Percentiles rank a stretch among this genome's conserved stretches.
These are phyloP conservation scores for Drosophila biarmipes DNA, from an alignment of 1,140 invertebrate species.

Conservation along the genomic window DNA sequence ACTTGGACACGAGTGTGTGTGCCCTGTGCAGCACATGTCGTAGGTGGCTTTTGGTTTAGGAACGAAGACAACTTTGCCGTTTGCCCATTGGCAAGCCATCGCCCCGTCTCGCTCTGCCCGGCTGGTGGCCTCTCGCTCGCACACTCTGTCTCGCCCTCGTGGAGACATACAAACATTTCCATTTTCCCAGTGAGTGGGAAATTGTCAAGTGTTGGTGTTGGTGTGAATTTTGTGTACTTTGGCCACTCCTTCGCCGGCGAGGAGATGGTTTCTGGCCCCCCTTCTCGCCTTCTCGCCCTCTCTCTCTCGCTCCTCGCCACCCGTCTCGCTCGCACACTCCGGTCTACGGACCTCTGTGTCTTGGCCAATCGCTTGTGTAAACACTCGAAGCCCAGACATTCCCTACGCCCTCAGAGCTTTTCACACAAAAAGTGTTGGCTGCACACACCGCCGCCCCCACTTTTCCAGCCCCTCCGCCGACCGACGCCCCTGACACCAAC, in stretches of 20 bases:
- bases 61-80: constrained; percentile 62
- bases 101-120: constrained; percentile 24
- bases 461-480: neutral
- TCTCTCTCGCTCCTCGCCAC: constrained; percentile 8
- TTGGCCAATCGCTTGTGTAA: constrained; percentile 80
- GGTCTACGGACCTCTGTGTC: constrained; percentile 32
- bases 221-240: constrained; percentile 84
- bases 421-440: constrained; percentile 79
- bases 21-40: constrained; percentile 28
- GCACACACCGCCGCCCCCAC: constrained; percentile 29
- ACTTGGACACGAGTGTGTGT: constrained; percentile 10
- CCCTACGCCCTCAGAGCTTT: constrained; percentile 65
- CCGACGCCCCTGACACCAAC: neutral
- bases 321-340: constrained; percentile 7
- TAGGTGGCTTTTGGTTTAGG: constrained; percentile 48
- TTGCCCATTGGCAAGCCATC: constrained; percentile 58
- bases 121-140: constrained; percentile 7
- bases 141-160: constrained; percentile 4
- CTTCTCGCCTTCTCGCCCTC: neutral
- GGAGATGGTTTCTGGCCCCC: constrained; percentile 11
- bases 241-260: constrained; percentile 82
- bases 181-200: constrained; percentile 47
- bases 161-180: constrained; percentile 45
- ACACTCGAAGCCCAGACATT: constrained; percentile 55
- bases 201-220: constrained; percentile 77